These are phyloP conservation scores for Dinocampus coccinellae DNA, from an alignment of 2,888 invertebrate genomes.

Conservation along the genomic window DNA sequence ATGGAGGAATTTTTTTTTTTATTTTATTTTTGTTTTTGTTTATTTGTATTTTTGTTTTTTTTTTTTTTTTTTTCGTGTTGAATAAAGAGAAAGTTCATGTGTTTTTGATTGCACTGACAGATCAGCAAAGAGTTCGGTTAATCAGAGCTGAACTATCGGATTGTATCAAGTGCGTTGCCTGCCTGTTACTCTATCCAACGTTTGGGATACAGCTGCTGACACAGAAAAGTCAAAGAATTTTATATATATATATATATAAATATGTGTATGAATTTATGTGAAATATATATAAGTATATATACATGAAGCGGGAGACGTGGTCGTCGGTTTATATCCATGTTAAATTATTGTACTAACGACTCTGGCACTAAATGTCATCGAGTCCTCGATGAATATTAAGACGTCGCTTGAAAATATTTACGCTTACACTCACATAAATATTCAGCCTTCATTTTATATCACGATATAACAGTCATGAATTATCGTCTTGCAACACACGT, in stretches of 20 bases:
- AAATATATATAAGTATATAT: too few species aligned
- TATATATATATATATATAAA: conserved; percentile 8
- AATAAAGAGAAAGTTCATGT: conserved; percentile 58
- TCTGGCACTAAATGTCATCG: conserved; percentile 31
- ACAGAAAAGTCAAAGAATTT: conserved; percentile 3
- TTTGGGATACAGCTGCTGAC: conserved; percentile 46
- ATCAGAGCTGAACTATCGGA: conserved; percentile 64
- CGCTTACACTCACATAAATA: not conserved
- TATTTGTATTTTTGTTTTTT: not conserved
- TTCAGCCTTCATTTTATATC: conserved; percentile 28
- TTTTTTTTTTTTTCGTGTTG: conserved; percentile 21
- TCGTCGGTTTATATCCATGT: conserved; percentile 11
- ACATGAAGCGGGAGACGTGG: not conserved
- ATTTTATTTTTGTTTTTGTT: too few species aligned
- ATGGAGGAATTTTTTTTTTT: too few species aligned
- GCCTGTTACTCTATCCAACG: conserved; percentile 48
- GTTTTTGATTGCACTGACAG: conserved; percentile 23
- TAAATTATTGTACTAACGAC: conserved; percentile 34
- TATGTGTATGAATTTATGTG: not conserved
- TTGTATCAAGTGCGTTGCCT: conserved; percentile 49
- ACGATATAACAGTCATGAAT: conserved; percentile 33
- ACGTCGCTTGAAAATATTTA: conserved; percentile 21
- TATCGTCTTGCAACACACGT: conserved; percentile 25
- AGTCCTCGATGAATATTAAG: conserved; percentile 39
- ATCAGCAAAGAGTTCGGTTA: conserved; percentile 44